phyloP scores from a whole-genome alignment of 2,888 invertebrate species.

The Hybos culiciformis region DNA sequence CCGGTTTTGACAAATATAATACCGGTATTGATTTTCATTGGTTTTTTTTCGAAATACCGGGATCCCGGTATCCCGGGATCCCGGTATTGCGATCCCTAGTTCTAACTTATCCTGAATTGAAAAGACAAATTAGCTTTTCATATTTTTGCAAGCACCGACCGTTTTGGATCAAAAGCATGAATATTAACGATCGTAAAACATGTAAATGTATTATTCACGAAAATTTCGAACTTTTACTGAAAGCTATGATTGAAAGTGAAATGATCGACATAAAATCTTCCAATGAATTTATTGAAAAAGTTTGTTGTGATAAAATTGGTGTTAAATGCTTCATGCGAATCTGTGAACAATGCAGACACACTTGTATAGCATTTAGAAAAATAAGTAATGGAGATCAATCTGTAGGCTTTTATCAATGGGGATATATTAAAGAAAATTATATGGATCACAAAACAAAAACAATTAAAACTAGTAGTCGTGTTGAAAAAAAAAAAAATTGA shows the following conservation, averaged over 20 bases:
- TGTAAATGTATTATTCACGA: not conserved
- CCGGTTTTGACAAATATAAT: too few species aligned
- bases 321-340: not conserved
- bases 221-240: not conserved
- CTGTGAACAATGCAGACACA: not conserved
- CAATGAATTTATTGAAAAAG: not conserved
- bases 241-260: not conserved
- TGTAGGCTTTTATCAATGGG: not conserved
- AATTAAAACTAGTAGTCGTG: not conserved
- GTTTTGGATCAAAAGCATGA: not conserved
- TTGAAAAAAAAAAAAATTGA: not conserved
- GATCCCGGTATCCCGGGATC: too few species aligned
- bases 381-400: not conserved
- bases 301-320: not conserved
- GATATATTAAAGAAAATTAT: not conserved
- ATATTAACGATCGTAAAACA: not conserved
- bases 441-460: not conserved
- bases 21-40: too few species aligned
- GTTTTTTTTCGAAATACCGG: too few species aligned
- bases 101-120: not conserved
- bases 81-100: too few species aligned
- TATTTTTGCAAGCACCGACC: not conserved
- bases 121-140: not conserved
- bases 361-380: not conserved
- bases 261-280: not conserved